Base-by-base conservation (phyloP, 2,113 vertebrate species). In the Alces alces region DNA sequence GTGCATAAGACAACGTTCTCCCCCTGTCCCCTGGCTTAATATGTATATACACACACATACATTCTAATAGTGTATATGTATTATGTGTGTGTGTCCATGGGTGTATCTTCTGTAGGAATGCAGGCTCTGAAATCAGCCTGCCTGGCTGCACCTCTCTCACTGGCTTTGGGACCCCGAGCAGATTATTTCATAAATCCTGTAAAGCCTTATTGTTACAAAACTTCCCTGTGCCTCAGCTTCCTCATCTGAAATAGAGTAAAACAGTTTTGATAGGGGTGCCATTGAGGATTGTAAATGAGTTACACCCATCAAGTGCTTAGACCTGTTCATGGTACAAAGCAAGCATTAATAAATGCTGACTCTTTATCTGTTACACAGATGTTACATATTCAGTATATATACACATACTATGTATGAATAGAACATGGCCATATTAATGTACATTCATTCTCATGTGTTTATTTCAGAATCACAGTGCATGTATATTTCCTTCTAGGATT, bases 401-500 rank as follows among this genome's bases (percentile, higher is more conserved):
- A 57, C 19, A 61, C 19, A 47, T 94, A 23, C 36, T 58, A 21
- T 54, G 30, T 33, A 13, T 78, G 64, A 84, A 23, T 64, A 3
- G 86, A 83, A 83, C 6, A 6, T 50, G 88, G 27, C 30, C 64
- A 16, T 80, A 33, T 93, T 79, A 83, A 57, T 52, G 19, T 92
- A 57, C 92, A 91, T 94, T 96, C 28, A 39, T 55, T 73, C 5
- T 3, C 52, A 54, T 66, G 25, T 39, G 21, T 70, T 97, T 97
- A 54, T 91, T 92, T 23, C 58, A 55, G 19, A 39, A 64, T 84
- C 82, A 95, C 3, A 76, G 0, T 78, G 33, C 5, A 3, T 27
- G 30, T 61, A 83, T 50, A 70, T 93, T 93, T 87, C 33, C 30
- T 86, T 96, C 60, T 78, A 86, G 86, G 23, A 96, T 97, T 98